phyloP scores from a whole-genome alignment of 2,888 invertebrate genomes.

The Aethes cnicana region DNA sequence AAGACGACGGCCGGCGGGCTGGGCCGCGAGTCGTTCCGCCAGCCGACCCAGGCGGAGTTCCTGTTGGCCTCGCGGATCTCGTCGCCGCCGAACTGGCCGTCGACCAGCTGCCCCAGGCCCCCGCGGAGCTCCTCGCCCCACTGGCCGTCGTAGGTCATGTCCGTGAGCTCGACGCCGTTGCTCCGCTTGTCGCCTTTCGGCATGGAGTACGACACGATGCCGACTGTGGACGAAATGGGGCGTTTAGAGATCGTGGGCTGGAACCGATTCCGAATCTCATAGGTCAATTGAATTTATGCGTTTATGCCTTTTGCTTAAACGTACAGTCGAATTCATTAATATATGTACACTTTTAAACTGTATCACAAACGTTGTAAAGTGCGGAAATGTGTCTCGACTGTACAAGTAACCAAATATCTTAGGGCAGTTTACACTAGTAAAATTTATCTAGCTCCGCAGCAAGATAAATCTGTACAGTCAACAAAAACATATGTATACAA shows the following conservation, averaged over 20 bases:
- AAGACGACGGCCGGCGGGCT: slow-evolving; percentile 86
- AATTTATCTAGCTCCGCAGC: too few species aligned
- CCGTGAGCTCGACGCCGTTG: slow-evolving; percentile 90
- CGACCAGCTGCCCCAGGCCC: slow-evolving; percentile 93
- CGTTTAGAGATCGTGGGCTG: slow-evolving; percentile 1
- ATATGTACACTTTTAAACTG: too few species aligned
- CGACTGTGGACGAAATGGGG: slow-evolving; percentile 80
- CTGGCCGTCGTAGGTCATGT: slow-evolving; percentile 92
- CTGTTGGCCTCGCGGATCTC: slow-evolving; percentile 83
- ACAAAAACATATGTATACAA: too few species aligned
- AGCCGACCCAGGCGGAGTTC: slow-evolving; percentile 92
- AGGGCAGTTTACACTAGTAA: too few species aligned
- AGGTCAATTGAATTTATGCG: too few species aligned
- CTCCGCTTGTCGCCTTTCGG: slow-evolving; percentile 93
- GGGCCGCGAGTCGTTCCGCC: slow-evolving; percentile 89
- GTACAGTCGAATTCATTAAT: too few species aligned
- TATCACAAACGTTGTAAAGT: too few species aligned
- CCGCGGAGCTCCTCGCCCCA: slow-evolving; percentile 89
- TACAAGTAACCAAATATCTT: too few species aligned
- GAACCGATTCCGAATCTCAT: too few species aligned
- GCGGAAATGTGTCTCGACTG: too few species aligned
- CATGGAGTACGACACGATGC: slow-evolving; percentile 92
- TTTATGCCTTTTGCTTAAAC: too few species aligned
- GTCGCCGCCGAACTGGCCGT: slow-evolving; percentile 90
- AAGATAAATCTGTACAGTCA: too few species aligned